phyloP scores from a whole-genome alignment of 1,140 invertebrate genomes.

The Protaetia brevitarsis region DNA sequence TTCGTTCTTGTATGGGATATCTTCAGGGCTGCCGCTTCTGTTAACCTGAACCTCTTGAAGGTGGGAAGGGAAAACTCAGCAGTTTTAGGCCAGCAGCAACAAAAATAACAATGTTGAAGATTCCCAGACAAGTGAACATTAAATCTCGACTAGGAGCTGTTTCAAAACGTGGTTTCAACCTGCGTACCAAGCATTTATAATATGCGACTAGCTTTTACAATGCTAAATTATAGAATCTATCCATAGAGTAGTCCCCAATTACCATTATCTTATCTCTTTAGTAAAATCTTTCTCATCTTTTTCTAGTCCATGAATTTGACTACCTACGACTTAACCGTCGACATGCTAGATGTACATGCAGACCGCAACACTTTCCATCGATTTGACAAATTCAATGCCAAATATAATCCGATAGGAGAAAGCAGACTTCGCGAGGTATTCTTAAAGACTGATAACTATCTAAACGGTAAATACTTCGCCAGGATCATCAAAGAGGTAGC shows the following conservation, averaged over 20 bases:
- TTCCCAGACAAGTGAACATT: too few relatives aligned
- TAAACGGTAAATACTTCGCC: slow-evolving; percentile 96
- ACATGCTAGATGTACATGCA: slow-evolving; percentile 99
- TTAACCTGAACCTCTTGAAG: too few relatives aligned
- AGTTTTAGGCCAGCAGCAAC: too few relatives aligned
- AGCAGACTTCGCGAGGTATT: slow-evolving; percentile 95
- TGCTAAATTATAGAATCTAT: neutral
- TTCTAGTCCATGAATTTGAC: slow-evolving; percentile 95
- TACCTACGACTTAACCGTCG: slow-evolving; percentile 96
- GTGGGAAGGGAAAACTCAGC: too few relatives aligned
- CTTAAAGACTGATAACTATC: slow-evolving; percentile 97
- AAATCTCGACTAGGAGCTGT: too few relatives aligned
- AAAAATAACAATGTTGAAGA: too few relatives aligned
- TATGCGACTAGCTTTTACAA: too few relatives aligned
- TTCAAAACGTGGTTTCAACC: too few relatives aligned
- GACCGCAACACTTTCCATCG: slow-evolving; percentile 98
- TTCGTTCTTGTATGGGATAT: too few relatives aligned
- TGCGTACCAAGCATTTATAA: too few relatives aligned
- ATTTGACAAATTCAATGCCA: slow-evolving; percentile 99
- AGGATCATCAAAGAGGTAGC: slow-evolving; percentile 86
- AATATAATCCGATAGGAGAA: slow-evolving; percentile 99
- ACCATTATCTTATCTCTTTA: neutral
- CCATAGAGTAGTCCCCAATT: neutral
- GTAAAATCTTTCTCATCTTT: slow-evolving; percentile 44
- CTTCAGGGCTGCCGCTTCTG: too few relatives aligned